Evolutionary conservation across 2,888 invertebrate genomes (phyloP), one percentile per base, ranked within the genome.

Genomic region (Sinodicranocentrus sp.): DNA sequence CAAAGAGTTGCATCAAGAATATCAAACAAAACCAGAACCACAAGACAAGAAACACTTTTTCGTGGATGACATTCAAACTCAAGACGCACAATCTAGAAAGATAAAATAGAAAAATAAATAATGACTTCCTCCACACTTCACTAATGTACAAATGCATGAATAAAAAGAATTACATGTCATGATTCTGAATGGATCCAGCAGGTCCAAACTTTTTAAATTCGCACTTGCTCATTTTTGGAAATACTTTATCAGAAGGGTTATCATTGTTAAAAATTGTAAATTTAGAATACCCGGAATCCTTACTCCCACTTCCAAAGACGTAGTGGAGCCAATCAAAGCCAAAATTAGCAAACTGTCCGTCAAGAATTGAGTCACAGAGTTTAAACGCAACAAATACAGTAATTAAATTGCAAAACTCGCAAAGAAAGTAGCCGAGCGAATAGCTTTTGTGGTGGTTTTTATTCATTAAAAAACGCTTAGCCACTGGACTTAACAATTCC

Each of bases 181-280:
- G 95, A 88, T 94, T 93, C 91, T 97, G 96, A 77, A 97, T 93
- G 0, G 94, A 93, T 0, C 97, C 97, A 0, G 95, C 94, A 0
- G 96, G 94, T 91, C 97, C 97, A 90, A 94, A 97, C 90, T 96
- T 96, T 91, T 95, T 94, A 92, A 97, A 97, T 70, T 94, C 93
- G 90, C 97, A 97, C 90, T 97, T 97, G 8, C 97, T 97, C 59
- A 97, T 94, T 82, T 97, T 97, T 0, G 97, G 97, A 89, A 97
- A 97, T 0, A 96, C 93, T 26, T 93, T 91, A 89, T 96, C 44
- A 44, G 43, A 25, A 8, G 63, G 17, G 21, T 44, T 21, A 13
- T 52, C 17, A 3, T 26, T 3, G 25, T 61, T 21, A 2, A 57
- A 25, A 25, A 13, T 21, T 1, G 57, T 17, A 19, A 52, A 52